Percentiles rank a stretch among this genome's conserved stretches.
These are phyloP conservation scores for Unio delphinus DNA, from an alignment of 2,888 invertebrate species.

Conservation along the genomic window DNA sequence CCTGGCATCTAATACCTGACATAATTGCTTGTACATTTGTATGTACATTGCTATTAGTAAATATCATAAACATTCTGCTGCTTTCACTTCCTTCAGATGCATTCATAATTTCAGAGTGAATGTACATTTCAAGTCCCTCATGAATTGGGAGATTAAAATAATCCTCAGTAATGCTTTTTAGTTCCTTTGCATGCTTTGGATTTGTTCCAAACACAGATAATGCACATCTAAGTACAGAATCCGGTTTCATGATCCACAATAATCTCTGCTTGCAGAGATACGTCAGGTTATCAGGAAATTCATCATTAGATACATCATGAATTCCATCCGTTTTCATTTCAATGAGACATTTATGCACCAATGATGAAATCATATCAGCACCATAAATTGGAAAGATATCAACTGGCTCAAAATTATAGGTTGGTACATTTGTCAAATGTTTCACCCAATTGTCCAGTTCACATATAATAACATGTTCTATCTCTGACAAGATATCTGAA, in stretches of 20 bases:
- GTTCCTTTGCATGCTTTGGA: neutral
- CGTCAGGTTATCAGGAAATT: neutral
- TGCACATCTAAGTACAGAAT: constrained; percentile 8
- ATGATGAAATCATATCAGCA: constrained; percentile 15
- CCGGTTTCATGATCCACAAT: constrained; percentile 21
- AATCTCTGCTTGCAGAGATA: constrained; percentile 1
- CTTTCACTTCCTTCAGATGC: neutral
- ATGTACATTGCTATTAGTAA: constrained; percentile 25
- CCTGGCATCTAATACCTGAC: neutral
- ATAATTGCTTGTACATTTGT: neutral
- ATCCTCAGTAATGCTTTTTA: neutral
- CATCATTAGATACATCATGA: neutral
- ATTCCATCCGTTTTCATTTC: too few species aligned
- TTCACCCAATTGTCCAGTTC: constrained; percentile 5
- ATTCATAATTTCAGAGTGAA: neutral
- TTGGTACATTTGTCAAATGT: constrained; percentile 3
- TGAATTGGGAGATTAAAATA: constrained; percentile 24
- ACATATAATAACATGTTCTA: constrained; percentile 1
- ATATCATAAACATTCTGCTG: constrained; percentile 7
- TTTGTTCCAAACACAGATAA: neutral
- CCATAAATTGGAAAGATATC: constrained; percentile 18
- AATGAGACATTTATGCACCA: constrained; percentile 8
- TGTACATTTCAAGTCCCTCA: constrained; percentile 11
- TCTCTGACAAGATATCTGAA: constrained; percentile 11
- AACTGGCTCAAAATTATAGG: constrained; percentile 4